phyloP scores from a whole-genome alignment of 2,888 invertebrate species.

The Tanaodytes sp. region DNA sequence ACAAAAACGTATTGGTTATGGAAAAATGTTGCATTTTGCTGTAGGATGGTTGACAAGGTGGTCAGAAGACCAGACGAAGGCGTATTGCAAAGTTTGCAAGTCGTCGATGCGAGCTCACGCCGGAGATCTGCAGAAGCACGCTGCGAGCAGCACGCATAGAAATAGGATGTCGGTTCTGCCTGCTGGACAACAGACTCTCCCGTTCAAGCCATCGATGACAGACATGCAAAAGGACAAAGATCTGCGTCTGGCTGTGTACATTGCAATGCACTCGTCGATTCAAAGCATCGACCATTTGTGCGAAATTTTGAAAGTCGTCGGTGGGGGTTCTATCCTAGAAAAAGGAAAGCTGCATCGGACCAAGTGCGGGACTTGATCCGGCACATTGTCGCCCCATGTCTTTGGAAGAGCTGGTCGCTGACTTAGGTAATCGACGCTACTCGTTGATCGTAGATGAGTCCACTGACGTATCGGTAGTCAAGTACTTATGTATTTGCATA shows the following conservation, averaged over 20 bases:
- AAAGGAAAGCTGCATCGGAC: constrained; percentile 34
- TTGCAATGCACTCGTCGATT: constrained; percentile 37
- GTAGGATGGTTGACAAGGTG: not conserved
- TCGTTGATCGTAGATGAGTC: constrained; percentile 53
- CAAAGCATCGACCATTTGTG: constrained; percentile 41
- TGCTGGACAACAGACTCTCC: not conserved
- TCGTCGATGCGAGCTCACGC: not conserved
- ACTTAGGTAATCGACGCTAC: constrained; percentile 21
- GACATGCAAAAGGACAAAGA: constrained; percentile 17
- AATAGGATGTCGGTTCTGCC: constrained; percentile 2
- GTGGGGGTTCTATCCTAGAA: constrained; percentile 6
- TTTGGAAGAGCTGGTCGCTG: constrained; percentile 24
- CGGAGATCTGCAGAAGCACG: not conserved
- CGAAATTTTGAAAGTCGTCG: no score
- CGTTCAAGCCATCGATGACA: not conserved
- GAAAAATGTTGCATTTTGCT: no score
- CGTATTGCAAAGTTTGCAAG: not conserved
- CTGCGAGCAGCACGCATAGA: not conserved
- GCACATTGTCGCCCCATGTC: no score
- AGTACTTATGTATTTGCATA: constrained; percentile 50
- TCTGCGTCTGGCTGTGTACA: constrained; percentile 24
- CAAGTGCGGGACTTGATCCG: constrained; percentile 43
- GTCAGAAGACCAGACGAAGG: not conserved
- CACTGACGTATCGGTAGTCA: constrained; percentile 42
- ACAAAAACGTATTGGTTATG: no score